phyloP scores from a whole-genome alignment of 1,140 invertebrate genomes.

The Drosophila pandora region DNA sequence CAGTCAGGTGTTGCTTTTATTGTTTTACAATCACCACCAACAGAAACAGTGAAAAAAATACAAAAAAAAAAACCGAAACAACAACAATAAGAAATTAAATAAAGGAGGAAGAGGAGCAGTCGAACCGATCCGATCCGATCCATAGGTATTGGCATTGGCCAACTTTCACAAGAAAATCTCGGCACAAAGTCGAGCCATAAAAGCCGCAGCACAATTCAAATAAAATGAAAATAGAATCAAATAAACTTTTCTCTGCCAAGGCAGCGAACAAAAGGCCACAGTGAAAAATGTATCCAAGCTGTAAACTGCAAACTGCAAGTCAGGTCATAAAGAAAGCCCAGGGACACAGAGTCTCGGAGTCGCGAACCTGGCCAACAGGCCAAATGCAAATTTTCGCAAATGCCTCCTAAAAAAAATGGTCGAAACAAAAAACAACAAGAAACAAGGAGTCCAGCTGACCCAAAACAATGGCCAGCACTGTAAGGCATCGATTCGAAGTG shows the following conservation, averaged over 20 bases:
- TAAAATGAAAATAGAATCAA: slow-evolving; percentile 82
- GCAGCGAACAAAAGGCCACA: slow-evolving; percentile 64
- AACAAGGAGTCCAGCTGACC: slow-evolving; percentile 30
- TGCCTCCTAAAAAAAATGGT: slow-evolving; percentile 3
- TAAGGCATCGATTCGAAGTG: slow-evolving; percentile 37
- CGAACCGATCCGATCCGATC: slow-evolving; percentile 5
- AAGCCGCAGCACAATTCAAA: slow-evolving; percentile 75
- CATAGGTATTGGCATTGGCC: slow-evolving; percentile 31
- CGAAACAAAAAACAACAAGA: slow-evolving; percentile 14
- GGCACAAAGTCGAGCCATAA: slow-evolving; percentile 66
- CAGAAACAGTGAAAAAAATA: slow-evolving; percentile 14
- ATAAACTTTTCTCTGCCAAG: slow-evolving; percentile 63
- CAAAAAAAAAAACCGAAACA: background rate
- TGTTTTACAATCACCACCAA: slow-evolving; percentile 78
- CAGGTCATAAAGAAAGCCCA: slow-evolving; percentile 78
- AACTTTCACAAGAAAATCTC: slow-evolving; percentile 69
- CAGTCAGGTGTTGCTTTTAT: slow-evolving; percentile 82
- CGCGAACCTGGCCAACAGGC: slow-evolving; percentile 61
- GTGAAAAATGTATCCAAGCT: slow-evolving; percentile 47
- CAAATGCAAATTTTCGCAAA: slow-evolving; percentile 72
- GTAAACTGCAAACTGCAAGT: slow-evolving; percentile 42
- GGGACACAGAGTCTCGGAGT: slow-evolving; percentile 48
- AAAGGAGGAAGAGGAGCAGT: slow-evolving; percentile 37
- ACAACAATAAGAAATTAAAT: slow-evolving; percentile 5
- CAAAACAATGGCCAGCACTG: slow-evolving; percentile 47